A percentile compares a stretch with the other conserved stretches of the same genome.
phyloP scores from a whole-genome alignment of 2,113 vertebrate species.

The Podocnemis expansa region DNA sequence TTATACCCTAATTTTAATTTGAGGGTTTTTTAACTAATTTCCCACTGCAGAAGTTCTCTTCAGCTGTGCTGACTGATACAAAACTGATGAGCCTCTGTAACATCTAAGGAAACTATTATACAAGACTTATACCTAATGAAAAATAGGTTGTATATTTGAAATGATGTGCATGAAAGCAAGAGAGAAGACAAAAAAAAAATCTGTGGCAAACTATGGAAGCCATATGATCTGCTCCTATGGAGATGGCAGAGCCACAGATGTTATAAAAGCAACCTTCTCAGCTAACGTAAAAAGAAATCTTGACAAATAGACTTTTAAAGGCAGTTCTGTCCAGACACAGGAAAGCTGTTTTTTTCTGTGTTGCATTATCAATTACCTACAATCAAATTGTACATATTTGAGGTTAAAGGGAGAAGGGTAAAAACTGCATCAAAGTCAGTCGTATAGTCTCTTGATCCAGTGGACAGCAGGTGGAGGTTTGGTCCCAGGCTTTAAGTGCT shows the following conservation, averaged over 20 bases:
- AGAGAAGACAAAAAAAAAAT: constrained; percentile 35
- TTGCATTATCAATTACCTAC: neutral
- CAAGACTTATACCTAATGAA: neutral
- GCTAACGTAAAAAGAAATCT: constrained; percentile 62
- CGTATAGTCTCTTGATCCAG: constrained; percentile 47
- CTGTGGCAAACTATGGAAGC: neutral
- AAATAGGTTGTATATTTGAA: constrained; percentile 4
- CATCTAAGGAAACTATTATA: neutral
- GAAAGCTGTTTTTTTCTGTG: constrained; percentile 67
- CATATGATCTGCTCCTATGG: constrained; percentile 17
- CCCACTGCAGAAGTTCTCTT: neutral
- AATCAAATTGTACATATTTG: neutral
- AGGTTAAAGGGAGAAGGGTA: neutral
- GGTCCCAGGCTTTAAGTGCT: no score
- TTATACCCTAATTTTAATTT: neutral
- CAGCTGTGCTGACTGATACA: neutral
- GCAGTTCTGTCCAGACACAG: constrained; percentile 55
- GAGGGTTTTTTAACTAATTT: neutral
- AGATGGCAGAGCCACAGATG: constrained; percentile 16
- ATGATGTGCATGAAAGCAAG: neutral
- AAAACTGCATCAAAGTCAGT: neutral
- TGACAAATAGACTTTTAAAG: constrained; percentile 68
- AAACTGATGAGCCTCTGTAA: neutral
- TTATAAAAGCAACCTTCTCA: constrained; percentile 13
- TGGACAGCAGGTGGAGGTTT: neutral